Evolutionary conservation across 1,140 invertebrate genomes (phyloP), one percentile per base, ranked within the genome.

Genomic region (Drosophila nigrodunni): DNA sequence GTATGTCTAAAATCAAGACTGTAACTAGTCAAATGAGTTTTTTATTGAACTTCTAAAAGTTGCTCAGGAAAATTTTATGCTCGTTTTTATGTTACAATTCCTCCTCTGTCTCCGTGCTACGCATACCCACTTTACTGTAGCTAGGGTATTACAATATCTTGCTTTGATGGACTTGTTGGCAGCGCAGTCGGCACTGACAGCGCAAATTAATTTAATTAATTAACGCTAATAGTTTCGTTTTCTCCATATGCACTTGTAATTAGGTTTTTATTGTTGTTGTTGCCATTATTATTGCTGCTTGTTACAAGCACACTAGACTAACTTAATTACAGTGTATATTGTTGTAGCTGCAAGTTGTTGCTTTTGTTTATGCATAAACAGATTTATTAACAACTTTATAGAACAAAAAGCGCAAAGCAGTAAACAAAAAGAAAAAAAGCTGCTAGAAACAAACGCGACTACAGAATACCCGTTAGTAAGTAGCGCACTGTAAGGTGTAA

Each of bases 201-300:
- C 75, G 75, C 60, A 77, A 86, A 85, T 88, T 88, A 77, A 89
- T 88, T 89, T 77, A 80, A 88, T 88, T 89, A 88, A 85, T 80
- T 89, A 88, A 62, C 77, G 67, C 70, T 89, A 89, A 88, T 87
- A 83, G 39, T 68, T 44, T 52, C 54, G 7, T 41, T 47, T 35
- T 47, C 35, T 30, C 13, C 46, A 67, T 70, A 30, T 67, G 41
- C 34, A 64, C 47, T 58, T 59, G 60, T 80, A 80, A 82, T 82
- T 70, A 71, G 71, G 70, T 81, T 82, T 30, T 78, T 43, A 73
- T 60, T 66, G 62, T 47, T 60, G 58, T 60, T 64, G 67, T 64
- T 78, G 15, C 3, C 25, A 30, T 30, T 30, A 30, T 30, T 30
- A 61, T 78, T 76, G 55, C 76, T 68, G 59, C 35, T 59, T 34